Conservation (phyloP, 2,113 vertebrate genomes). For the Hirundichthys speculiger region DNA sequence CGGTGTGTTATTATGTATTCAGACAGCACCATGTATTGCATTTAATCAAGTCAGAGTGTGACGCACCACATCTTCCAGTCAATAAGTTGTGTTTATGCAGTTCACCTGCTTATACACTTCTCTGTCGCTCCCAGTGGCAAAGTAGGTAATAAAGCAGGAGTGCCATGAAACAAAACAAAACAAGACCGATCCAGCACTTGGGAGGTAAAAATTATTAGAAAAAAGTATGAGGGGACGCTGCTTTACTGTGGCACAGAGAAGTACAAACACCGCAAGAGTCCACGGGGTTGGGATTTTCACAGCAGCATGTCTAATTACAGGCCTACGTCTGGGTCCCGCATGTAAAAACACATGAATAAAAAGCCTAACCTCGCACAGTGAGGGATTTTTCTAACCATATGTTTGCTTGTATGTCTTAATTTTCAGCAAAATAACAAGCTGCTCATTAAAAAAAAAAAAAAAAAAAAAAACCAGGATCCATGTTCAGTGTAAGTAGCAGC, state of each 20-base stretch:
- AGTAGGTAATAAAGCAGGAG: constrained; percentile 59
- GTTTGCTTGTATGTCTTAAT: neutral
- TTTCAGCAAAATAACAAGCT: neutral
- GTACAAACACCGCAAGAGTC: constrained; percentile 28
- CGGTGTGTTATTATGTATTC: too few species aligned
- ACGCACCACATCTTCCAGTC: constrained; percentile 19
- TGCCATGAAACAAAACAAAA: constrained; percentile 52
- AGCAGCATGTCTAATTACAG: constrained; percentile 56
- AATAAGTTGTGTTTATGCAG: constrained; percentile 38
- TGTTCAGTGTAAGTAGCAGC: constrained; percentile 1
- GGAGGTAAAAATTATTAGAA: constrained; percentile 45
- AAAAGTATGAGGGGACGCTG: constrained; percentile 8
- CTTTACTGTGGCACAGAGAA: neutral
- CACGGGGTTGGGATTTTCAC: constrained; percentile 37
- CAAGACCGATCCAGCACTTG: constrained; percentile 22
- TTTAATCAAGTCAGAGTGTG: neutral
- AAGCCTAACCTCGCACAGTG: constrained; percentile 2
- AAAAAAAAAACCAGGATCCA: neutral
- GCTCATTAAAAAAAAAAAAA: neutral
- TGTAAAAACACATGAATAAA: constrained; percentile 25
- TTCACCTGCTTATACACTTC: constrained; percentile 46
- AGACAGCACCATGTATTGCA: too few species aligned
- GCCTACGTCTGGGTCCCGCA: constrained; percentile 15
- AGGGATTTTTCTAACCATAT: neutral
- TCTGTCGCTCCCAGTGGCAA: constrained; percentile 27